Evolutionary conservation across 2,888 invertebrate species (phyloP).

Genomic region (Xestoiulus laeticollis): DNA sequence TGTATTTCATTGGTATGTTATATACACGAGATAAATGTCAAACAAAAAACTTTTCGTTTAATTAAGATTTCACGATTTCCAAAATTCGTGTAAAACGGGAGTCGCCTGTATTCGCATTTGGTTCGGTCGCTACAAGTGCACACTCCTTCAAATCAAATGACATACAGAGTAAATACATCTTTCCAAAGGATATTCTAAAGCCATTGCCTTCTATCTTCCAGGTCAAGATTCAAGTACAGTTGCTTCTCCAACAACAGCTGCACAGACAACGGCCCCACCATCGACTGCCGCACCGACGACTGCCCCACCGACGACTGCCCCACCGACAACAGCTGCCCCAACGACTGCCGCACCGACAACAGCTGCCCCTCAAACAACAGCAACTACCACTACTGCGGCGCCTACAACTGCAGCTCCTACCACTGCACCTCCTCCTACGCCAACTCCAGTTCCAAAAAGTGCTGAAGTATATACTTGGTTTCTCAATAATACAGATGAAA

Average conservation of each 20-base stretch:
- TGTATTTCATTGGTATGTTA: too few relatives aligned
- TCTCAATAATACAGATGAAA: background rate
- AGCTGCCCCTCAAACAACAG: background rate
- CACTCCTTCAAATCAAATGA: too few relatives aligned
- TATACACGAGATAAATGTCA: too few relatives aligned
- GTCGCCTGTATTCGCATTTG: too few relatives aligned
- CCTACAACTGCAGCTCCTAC: background rate
- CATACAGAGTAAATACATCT: too few relatives aligned
- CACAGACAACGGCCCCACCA: background rate
- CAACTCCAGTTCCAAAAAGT: background rate
- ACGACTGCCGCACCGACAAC: background rate
- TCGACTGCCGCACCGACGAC: background rate
- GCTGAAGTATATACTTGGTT: background rate
- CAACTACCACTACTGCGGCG: background rate
- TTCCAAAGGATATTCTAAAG: too few relatives aligned
- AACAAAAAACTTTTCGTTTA: too few relatives aligned
- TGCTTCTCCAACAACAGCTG: background rate
- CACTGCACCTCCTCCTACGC: conserved; percentile 8
- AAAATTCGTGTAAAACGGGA: too few relatives aligned
- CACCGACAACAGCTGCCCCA: background rate
- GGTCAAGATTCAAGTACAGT: too few relatives aligned
- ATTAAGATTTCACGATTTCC: too few relatives aligned
- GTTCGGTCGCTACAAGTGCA: too few relatives aligned
- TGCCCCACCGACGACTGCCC: background rate
- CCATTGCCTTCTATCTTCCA: too few relatives aligned